phyloP scores from a whole-genome alignment of 2,888 invertebrate genomes.

The Drosophila colorata region DNA sequence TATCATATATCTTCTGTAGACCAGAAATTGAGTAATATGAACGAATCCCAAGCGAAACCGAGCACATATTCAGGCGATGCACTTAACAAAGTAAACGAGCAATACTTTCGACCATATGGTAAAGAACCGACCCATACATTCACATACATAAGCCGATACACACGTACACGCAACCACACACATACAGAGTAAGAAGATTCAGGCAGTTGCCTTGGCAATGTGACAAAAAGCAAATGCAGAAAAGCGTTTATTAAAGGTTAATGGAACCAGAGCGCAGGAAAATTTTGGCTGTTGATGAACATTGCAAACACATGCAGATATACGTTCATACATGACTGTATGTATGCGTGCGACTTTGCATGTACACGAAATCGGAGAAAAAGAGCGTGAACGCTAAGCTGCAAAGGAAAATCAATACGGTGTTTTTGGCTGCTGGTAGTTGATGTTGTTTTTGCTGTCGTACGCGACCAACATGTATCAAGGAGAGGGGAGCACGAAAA shows the following conservation, averaged over 20 bases:
- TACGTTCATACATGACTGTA: slow-evolving; percentile 3
- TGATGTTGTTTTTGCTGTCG: too few species aligned
- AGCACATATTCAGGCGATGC: slow-evolving; percentile 38
- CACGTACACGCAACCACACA: background rate
- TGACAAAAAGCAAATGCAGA: slow-evolving; percentile 71
- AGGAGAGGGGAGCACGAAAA: slow-evolving; percentile 51
- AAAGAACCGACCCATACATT: slow-evolving; percentile 9
- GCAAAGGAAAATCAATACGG: slow-evolving; percentile 65
- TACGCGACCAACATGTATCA: too few species aligned
- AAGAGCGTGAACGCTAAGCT: slow-evolving; percentile 62
- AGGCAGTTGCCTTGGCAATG: slow-evolving; percentile 76
- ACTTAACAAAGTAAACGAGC: slow-evolving; percentile 25
- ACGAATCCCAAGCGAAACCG: slow-evolving; percentile 17
- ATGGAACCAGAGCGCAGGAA: slow-evolving; percentile 37
- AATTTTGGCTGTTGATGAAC: slow-evolving; percentile 47
- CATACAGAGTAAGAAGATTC: slow-evolving; percentile 20
- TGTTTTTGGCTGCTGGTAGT: slow-evolving; percentile 39
- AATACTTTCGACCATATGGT: slow-evolving; percentile 64
- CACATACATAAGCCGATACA: background rate
- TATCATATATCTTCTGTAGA: too few species aligned
- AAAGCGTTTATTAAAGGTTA: slow-evolving; percentile 49
- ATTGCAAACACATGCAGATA: slow-evolving; percentile 9
- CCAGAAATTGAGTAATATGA: background rate
- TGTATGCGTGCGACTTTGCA: slow-evolving; percentile 11
- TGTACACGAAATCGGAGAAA: slow-evolving; percentile 40